phyloP scores from a whole-genome alignment of 1,140 invertebrate species.

The Drosophila suzukii region DNA sequence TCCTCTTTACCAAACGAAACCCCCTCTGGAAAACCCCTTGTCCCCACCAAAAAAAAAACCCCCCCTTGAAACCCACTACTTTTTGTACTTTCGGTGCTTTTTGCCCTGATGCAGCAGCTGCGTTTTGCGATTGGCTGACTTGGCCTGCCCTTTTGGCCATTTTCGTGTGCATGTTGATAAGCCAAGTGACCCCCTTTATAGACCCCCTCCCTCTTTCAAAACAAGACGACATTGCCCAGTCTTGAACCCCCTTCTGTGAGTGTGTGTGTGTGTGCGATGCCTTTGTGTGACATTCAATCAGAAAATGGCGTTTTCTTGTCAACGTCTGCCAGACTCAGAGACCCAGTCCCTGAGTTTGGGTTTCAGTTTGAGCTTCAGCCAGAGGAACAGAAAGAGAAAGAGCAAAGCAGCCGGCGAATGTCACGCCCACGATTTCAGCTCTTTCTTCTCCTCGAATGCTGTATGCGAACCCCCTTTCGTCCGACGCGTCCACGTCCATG shows the following conservation, averaged over 20 bases:
- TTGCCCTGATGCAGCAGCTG: conserved; percentile 64
- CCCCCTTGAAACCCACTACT: conserved; percentile 5
- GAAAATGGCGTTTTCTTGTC: conserved; percentile 84
- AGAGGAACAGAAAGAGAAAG: not conserved
- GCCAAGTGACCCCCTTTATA: conserved; percentile 55
- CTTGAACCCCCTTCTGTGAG: conserved; percentile 15
- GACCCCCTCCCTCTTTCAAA: not conserved
- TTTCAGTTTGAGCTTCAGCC: conserved; percentile 1
- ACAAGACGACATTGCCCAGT: conserved; percentile 32
- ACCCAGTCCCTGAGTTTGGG: conserved; percentile 14
- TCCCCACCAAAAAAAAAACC: not conserved
- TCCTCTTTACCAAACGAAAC: conserved; percentile 17
- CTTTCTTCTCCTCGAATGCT: not conserved
- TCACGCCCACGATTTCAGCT: conserved; percentile 57
- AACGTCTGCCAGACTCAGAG: conserved; percentile 70
- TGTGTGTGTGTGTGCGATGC: conserved; percentile 7
- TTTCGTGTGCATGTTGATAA: conserved; percentile 76
- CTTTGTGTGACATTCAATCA: conserved; percentile 83
- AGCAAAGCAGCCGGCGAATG: conserved; percentile 36
- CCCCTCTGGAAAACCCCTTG: not conserved
- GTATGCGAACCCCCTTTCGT: not conserved
- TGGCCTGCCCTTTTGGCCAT: conserved; percentile 77
- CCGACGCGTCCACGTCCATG: conserved; percentile 40
- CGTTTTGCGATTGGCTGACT: conserved; percentile 72
- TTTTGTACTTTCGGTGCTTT: conserved; percentile 34